Conservation (phyloP, 2,113 vertebrate species). For the Ophiodon elongatus region DNA sequence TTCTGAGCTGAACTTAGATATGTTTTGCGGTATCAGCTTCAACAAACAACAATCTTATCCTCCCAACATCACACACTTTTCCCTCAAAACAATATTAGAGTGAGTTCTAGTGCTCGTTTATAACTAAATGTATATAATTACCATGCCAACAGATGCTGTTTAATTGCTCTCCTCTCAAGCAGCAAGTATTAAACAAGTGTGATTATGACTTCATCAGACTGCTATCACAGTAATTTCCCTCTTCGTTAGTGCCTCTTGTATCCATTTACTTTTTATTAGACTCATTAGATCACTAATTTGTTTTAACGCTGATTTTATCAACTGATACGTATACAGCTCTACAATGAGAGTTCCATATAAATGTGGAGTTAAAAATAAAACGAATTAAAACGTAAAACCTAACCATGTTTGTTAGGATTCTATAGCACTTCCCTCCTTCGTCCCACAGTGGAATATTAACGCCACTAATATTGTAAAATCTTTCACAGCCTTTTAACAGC, state of each 20-base stretch:
- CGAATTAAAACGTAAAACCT: background rate
- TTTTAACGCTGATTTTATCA: background rate
- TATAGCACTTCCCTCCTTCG: background rate
- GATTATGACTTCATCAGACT: background rate
- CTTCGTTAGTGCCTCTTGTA: background rate
- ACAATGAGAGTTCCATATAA: background rate
- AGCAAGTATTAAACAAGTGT: background rate
- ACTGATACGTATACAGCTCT: background rate
- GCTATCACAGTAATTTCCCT: background rate
- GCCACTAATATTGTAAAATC: background rate
- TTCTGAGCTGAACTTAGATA: background rate
- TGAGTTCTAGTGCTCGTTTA: background rate
- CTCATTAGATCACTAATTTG: background rate
- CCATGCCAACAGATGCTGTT: background rate
- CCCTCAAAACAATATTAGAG: background rate
- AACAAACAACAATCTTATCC: background rate
- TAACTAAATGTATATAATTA: background rate
- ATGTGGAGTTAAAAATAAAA: background rate
- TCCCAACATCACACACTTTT: background rate
- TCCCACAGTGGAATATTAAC: background rate
- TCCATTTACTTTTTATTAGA: background rate
- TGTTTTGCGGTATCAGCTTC: background rate
- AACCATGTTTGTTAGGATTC: background rate
- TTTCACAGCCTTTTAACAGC: background rate
- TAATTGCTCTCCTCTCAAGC: constrained; percentile 15